These are phyloP conservation scores for Lithophane semibrunnea DNA, from an alignment of 2,888 invertebrate genomes.

Conservation along the genomic window DNA sequence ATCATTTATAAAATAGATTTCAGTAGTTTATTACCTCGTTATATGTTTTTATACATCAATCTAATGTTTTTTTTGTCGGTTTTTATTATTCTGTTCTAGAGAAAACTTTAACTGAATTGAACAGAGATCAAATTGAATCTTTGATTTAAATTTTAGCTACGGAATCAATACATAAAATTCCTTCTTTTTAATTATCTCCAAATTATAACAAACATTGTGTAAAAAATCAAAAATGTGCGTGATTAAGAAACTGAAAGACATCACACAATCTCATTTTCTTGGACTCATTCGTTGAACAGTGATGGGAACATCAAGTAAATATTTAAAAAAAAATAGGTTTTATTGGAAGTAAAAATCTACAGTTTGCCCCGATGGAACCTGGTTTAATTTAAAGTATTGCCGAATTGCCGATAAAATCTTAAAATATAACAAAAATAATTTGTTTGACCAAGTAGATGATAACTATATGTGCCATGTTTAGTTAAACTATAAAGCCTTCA, in stretches of 20 bases:
- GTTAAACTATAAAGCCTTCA: background rate
- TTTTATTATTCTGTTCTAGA: background rate
- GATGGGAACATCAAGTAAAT: background rate
- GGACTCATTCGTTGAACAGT: background rate
- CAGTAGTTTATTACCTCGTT: background rate
- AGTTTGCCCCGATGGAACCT: conserved; percentile 4
- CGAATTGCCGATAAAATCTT: background rate
- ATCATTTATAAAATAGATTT: conserved; percentile 2
- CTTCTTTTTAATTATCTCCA: background rate
- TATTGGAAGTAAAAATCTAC: background rate
- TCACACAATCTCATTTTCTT: background rate
- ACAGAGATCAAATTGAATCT: background rate
- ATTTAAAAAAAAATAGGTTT: background rate
- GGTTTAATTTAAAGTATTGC: background rate
- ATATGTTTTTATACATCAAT: background rate
- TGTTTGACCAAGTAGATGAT: background rate
- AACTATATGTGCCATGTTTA: background rate
- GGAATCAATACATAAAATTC: background rate
- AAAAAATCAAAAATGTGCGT: background rate
- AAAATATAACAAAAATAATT: background rate
- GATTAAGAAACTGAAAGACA: background rate
- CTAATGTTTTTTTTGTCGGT: background rate
- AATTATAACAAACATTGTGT: background rate
- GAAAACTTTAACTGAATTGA: background rate
- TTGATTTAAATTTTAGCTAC: background rate